These are phyloP conservation scores for Rapana venosa DNA, from an alignment of 2,888 invertebrate genomes.

Conservation along the genomic window DNA sequence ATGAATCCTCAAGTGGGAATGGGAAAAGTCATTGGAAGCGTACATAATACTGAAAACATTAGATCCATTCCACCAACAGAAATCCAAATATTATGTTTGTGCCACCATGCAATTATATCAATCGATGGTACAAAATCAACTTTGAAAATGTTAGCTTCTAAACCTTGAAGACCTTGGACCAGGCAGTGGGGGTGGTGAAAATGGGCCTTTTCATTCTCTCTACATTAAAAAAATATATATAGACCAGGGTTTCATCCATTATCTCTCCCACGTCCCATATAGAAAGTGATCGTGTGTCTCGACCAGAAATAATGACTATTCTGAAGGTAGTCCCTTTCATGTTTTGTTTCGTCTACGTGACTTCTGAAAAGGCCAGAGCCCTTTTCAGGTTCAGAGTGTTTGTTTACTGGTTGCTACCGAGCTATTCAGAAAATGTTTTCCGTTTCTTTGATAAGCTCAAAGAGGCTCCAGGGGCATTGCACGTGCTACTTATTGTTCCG, in stretches of 20 bases:
- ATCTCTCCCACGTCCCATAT: no score
- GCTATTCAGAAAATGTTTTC: constrained; percentile 5
- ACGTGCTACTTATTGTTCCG: background rate
- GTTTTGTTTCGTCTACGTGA: constrained; percentile 3
- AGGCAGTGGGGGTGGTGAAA: background rate
- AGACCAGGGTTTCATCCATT: no score
- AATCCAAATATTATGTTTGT: no score
- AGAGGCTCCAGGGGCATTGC: background rate
- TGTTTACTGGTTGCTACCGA: constrained; percentile 18
- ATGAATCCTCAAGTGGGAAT: no score
- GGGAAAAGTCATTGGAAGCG: no score
- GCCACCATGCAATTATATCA: background rate
- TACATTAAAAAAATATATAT: no score
- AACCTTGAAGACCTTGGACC: background rate
- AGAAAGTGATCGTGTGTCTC: background rate
- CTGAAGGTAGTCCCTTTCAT: background rate
- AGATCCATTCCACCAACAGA: no score
- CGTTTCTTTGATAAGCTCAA: background rate
- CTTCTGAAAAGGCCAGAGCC: background rate
- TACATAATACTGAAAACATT: no score
- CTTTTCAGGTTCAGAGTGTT: background rate
- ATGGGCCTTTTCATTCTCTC: no score
- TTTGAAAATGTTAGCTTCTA: background rate
- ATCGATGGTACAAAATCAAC: background rate
- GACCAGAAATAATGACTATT: constrained; percentile 1